phyloP scores from a whole-genome alignment of 2,888 invertebrate genomes.

The Camptogramma bilineatum region DNA sequence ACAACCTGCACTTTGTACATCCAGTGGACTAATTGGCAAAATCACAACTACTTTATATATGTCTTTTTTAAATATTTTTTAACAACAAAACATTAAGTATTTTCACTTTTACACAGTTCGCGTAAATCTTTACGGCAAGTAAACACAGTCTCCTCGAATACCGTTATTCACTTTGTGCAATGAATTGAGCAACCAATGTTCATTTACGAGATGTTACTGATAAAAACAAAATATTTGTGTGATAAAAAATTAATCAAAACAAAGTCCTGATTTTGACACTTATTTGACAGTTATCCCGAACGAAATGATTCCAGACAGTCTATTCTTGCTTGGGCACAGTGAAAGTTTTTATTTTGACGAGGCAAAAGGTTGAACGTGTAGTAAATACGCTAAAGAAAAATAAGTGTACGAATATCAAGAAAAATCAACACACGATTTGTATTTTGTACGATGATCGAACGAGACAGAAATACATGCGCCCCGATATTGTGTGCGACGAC shows the following conservation, averaged over 20 bases:
- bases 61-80: not conserved
- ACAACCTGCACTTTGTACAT: slow-evolving; percentile 31
- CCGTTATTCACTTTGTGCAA: slow-evolving; percentile 10
- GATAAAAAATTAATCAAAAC: slow-evolving; percentile 22
- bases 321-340: not conserved
- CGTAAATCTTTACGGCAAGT: not conserved
- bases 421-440: slow-evolving; percentile 28
- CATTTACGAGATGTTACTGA: not conserved
- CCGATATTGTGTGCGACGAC: slow-evolving; percentile 9
- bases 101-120: slow-evolving; percentile 10
- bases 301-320: slow-evolving; percentile 9
- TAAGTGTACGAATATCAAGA: slow-evolving; percentile 4
- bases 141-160: slow-evolving; percentile 4
- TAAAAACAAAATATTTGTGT: slow-evolving; percentile 13
- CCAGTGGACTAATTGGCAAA: slow-evolving; percentile 23
- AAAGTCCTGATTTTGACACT: slow-evolving; percentile 26
- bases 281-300: slow-evolving; percentile 22
- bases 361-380: not conserved
- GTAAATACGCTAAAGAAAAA: not conserved
- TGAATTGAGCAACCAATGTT: not conserved
- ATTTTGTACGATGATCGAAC: slow-evolving; percentile 21
- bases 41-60: slow-evolving; percentile 5
- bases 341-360: slow-evolving; percentile 15
- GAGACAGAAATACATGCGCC: slow-evolving; percentile 20
- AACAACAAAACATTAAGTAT: slow-evolving; percentile 11